Percentiles rank a stretch among this genome's conserved stretches.
phyloP scores from a whole-genome alignment of 2,113 vertebrate genomes.

The Struthio camelus region DNA sequence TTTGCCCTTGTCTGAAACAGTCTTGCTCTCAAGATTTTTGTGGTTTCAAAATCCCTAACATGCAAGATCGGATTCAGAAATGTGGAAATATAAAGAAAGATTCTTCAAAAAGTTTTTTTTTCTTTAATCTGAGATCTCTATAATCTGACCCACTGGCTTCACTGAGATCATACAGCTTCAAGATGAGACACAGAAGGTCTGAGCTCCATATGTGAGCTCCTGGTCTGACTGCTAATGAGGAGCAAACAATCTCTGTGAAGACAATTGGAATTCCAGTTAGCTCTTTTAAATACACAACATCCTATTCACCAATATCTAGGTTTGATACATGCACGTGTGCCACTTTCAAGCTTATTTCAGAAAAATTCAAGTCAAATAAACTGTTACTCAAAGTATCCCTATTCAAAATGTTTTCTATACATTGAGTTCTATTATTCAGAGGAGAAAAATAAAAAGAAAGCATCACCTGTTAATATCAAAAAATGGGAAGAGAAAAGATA shows the following conservation, averaged over 20 bases:
- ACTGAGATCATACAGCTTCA: neutral
- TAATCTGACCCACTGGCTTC: neutral
- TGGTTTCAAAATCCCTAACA: neutral
- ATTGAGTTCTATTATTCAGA: neutral
- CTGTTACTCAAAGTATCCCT: neutral
- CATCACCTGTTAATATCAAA: accelerated
- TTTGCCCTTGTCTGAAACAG: neutral
- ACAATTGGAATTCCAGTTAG: neutral
- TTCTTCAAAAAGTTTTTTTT: neutral
- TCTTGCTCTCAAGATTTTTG: neutral
- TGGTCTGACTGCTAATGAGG: neutral
- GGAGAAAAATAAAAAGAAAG: neutral
- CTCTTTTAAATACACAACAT: neutral
- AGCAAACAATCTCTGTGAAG: neutral
- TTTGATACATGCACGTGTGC: neutral
- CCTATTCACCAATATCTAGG: neutral
- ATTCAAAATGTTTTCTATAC: neutral
- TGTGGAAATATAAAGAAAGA: neutral
- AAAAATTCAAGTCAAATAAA: neutral
- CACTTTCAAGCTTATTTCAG: neutral
- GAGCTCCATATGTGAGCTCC: neutral
- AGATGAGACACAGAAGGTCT: neutral
- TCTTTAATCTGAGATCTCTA: neutral
- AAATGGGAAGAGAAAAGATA: neutral
- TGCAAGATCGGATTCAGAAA: neutral